These are phyloP conservation scores for Tautogolabrus adspersus DNA, from an alignment of 2,113 vertebrate species.

Conservation along the genomic window DNA sequence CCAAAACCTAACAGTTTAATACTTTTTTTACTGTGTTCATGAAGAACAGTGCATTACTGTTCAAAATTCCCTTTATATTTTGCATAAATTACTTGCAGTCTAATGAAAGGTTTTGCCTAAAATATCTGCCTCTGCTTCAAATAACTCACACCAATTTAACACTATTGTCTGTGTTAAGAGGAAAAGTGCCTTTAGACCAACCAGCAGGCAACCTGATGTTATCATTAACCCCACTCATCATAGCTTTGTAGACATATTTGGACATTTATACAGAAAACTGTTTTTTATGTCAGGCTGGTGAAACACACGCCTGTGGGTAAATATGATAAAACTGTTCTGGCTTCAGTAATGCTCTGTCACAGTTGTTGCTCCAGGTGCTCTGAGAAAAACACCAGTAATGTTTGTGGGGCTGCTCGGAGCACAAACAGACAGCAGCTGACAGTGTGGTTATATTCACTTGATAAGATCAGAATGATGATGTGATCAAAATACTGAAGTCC, in stretches of 20 bases:
- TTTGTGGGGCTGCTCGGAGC: background rate
- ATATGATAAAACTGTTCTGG: background rate
- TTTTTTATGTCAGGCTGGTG: background rate
- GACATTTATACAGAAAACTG: background rate
- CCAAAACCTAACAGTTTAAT: too few relatives aligned
- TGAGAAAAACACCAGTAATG: background rate
- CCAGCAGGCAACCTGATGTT: background rate
- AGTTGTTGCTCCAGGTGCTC: background rate
- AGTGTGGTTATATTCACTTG: background rate
- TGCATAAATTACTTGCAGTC: too few relatives aligned
- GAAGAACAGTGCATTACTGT: too few relatives aligned
- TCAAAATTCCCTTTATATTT: too few relatives aligned
- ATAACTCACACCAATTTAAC: too few relatives aligned
- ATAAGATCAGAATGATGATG: background rate
- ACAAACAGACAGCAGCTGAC: background rate
- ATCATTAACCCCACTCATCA: background rate
- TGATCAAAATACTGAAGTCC: too few relatives aligned
- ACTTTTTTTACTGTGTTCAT: too few relatives aligned
- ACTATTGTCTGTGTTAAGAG: too few relatives aligned
- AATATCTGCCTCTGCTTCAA: too few relatives aligned
- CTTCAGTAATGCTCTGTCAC: constrained; percentile 2
- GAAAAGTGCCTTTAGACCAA: too few relatives aligned
- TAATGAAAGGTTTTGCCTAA: too few relatives aligned
- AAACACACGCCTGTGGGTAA: background rate
- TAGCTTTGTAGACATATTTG: background rate